Evolutionary conservation across 2,113 vertebrate species (phyloP).

Genomic region (Turnix velox): DNA sequence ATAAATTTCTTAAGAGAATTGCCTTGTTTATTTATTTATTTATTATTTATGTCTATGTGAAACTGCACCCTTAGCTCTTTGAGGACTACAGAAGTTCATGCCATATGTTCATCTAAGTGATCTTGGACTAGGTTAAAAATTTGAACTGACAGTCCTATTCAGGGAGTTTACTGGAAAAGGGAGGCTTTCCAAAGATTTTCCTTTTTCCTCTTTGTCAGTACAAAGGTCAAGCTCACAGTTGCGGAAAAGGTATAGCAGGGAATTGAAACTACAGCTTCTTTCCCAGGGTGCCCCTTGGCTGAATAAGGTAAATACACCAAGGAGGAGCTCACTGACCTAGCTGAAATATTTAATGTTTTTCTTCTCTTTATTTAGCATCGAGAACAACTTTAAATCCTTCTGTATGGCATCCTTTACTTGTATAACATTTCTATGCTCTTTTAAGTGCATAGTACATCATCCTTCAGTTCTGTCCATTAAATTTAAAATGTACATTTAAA

Average conservation of each 20-base stretch:
- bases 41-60: not conserved
- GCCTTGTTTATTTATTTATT: not conserved
- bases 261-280: not conserved
- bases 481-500: constrained; percentile 26
- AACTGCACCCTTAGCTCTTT: not conserved
- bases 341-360: not conserved
- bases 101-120: not conserved
- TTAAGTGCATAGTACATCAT: not conserved
- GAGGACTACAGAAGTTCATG: not conserved
- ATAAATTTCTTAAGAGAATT: not conserved
- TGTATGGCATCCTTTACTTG: not conserved
- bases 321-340: not conserved
- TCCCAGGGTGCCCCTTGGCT: not conserved
- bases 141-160: not conserved
- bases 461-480: not conserved
- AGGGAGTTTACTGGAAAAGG: not conserved
- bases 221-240: not conserved
- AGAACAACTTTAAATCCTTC: not conserved
- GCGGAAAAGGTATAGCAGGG: not conserved
- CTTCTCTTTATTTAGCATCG: not conserved
- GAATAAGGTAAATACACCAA: not conserved
- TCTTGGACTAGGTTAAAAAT: not conserved
- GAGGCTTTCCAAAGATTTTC: not conserved
- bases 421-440: not conserved
- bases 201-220: not conserved